Base-by-base conservation (phyloP, 2,888 invertebrate species). In the Lissonota sp. region DNA sequence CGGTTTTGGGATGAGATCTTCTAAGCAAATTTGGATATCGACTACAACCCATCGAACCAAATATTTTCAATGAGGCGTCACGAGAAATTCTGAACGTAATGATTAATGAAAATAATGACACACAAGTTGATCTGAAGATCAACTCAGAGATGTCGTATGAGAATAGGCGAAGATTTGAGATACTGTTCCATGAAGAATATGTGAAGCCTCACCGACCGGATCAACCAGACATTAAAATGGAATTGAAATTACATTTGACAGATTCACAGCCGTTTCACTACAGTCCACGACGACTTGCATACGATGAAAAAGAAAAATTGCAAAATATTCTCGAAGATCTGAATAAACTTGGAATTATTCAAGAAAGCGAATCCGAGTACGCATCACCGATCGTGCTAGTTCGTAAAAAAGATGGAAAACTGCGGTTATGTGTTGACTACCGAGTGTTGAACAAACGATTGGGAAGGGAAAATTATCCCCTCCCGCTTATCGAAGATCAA, bases 361-460 rank as follows among this genome's bases (percentile, higher is more conserved):
- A 44, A 42, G 16, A 78, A 26, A 26, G 74, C 26, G 40, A 70
- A 4, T 75, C 82, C 0, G 79, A 82, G 16, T 82, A 75, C 62
- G 66, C 72, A 5, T 66, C 71, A 4, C 80, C 80, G 16, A 57
- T 80, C 5, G 71, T 75, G 4, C 26, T 80, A 4, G 75, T 75
- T 5, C 49, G 46, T 44, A 78, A 82, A 66, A n/a, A 78, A 42
- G 44, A 79, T 44, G 57, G 79, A 5, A 64, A 79, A 7, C 12
- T 39, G 0, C 58, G 77, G 1, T 70, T 82, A 58, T 83, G 82
- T 39, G 55, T 84, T 5, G 84, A 84, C 63, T 84, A 46, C 57
- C 40, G 79, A 42, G 55, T 16, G 0, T 37, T 82, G n/a, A 84
- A 84, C 58, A 78, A 78, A 46, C 7, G 40, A 0, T n/a, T 69